Evolutionary conservation across 2,113 vertebrate species (phyloP), one percentile per base, ranked within the genome.

Genomic region (Tor tambroides): DNA sequence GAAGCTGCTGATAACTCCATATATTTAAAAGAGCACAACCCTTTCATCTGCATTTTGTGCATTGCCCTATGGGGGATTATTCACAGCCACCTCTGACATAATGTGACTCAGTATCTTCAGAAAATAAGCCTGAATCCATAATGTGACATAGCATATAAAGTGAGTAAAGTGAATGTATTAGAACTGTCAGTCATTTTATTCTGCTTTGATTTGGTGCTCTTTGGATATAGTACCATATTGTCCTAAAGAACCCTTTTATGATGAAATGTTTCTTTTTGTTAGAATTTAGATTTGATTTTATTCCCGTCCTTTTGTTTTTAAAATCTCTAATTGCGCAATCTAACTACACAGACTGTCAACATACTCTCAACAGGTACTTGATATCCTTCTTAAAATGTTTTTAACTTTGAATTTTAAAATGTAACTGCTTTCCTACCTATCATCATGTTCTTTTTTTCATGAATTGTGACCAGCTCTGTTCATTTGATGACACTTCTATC

Each of bases 41-140:
- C 32, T 83, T 78, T 38, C 71, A 10, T 84, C 23, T 56, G 41
- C 17, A 10, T 79, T 79, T 35, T 30, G 43, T 69, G 43, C 32
- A 30, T 41, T 11, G 9, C 19, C n/a, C 26, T 12, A 67, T 8
- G 6, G 41, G 9, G 43, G 69, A 65, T 38, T 32, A 30, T 65
- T 46, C 67, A 78, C 14, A 21, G 35, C 12, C 35, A 85, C n/a
- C n/a, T 80, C 30, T 80, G 54, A 61, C 32, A 61, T 41, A 61
- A 80, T 26, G 54, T 61, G 78, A 80, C 78, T 56, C 4, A 61
- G 23, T 21, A 61, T 15, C 32, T 78, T 32, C 2, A n/a, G 10
- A 38, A 56, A 32, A 78, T 21, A 78, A 61, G 11, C 26, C 10
- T n/a, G 4, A 49, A 11, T 38, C 23, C 0, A 61, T n/a, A 80